Conservation (phyloP, 2,888 invertebrate species). For the Eupelmus urozonus region DNA sequence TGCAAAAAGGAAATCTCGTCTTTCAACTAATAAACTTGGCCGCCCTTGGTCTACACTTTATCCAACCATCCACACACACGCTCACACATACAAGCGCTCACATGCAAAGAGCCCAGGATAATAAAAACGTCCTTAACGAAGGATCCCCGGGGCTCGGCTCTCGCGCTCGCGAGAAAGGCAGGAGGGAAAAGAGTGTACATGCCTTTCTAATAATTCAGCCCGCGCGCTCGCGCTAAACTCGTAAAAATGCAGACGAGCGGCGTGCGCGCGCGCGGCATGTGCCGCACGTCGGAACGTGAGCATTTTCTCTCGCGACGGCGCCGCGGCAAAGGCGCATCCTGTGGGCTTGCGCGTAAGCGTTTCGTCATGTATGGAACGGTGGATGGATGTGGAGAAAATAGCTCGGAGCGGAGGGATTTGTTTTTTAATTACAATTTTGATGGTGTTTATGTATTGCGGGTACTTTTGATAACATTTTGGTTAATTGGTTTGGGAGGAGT, state of each 20-base stretch:
- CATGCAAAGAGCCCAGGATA: constrained; percentile 21
- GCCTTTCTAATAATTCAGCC: constrained; percentile 52
- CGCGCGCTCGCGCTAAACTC: constrained; percentile 47
- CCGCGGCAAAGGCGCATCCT: no score
- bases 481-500: no score
- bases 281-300: neutral
- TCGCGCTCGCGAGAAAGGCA: neutral
- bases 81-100: neutral
- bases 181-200: constrained; percentile 1
- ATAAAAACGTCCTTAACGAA: constrained; percentile 55
- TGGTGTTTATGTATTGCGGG: no score
- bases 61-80: neutral
- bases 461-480: no score
- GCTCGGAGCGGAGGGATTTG: no score
- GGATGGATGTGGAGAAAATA: no score
- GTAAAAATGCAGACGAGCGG: constrained; percentile 55
- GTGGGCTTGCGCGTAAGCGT: no score
- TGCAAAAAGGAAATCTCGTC: neutral
- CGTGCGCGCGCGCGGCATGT: neutral
- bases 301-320: no score
- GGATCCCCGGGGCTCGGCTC: constrained; percentile 14
- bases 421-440: no score
- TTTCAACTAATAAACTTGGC: constrained; percentile 38
- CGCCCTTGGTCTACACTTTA: neutral
- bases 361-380: no score